phyloP scores from a whole-genome alignment of 1,140 invertebrate genomes.

The Nasonia vitripennis region DNA sequence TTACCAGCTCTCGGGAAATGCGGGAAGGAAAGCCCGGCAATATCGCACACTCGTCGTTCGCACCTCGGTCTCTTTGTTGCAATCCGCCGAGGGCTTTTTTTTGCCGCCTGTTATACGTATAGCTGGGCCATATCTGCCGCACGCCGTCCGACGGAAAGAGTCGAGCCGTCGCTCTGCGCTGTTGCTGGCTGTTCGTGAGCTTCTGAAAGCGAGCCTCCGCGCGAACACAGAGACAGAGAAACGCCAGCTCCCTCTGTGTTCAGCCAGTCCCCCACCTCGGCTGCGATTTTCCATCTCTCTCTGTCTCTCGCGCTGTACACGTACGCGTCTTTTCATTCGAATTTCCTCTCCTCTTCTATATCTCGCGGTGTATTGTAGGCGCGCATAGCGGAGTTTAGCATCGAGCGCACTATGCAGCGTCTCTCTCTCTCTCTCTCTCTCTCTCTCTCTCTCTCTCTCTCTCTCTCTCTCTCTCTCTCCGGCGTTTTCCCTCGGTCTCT shows the following conservation, averaged over 20 bases:
- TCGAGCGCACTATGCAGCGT: neutral
- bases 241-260: slow-evolving; percentile 47
- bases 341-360: slow-evolving; percentile 40
- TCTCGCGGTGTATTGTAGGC: neutral
- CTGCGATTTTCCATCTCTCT: neutral
- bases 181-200: neutral
- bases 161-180: neutral
- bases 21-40: neutral
- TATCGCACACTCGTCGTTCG: neutral
- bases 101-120: neutral
- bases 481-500: slow-evolving; percentile 56
- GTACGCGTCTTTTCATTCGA: slow-evolving; percentile 16
- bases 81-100: slow-evolving; percentile 9
- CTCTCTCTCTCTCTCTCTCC: slow-evolving; percentile 23
- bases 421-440: neutral
- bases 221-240: neutral
- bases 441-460: slow-evolving; percentile 38
- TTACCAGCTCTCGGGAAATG: neutral
- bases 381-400: neutral
- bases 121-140: neutral
- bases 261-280: neutral
- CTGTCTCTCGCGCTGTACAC: neutral
- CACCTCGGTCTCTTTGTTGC: slow-evolving; percentile 1
- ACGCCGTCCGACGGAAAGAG: neutral
- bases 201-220: slow-evolving; percentile 2